Percentiles rank a stretch among this genome's conserved stretches.
phyloP scores from a whole-genome alignment of 2,888 invertebrate genomes.

The Sipha maydis region DNA sequence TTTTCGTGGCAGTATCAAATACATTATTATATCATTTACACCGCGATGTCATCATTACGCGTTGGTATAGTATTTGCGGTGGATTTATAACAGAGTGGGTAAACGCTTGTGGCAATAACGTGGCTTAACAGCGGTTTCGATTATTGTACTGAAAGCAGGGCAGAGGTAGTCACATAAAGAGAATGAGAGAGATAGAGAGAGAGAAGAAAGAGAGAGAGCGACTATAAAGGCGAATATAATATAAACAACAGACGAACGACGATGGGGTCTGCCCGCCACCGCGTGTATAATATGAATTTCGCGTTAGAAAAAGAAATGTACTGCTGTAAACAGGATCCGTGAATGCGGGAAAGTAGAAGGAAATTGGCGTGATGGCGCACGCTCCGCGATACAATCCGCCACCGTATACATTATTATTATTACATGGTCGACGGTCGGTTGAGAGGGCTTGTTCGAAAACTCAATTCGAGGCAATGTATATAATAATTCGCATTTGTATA shows the following conservation, averaged over 20 bases:
- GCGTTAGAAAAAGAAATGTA: background rate
- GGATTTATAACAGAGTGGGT: background rate
- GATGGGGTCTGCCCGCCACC: background rate
- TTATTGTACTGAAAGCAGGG: background rate
- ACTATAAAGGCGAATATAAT: background rate
- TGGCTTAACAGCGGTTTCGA: background rate
- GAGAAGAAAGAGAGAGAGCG: background rate
- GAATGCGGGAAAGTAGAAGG: background rate
- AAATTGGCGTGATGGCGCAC: background rate
- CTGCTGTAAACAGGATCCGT: background rate
- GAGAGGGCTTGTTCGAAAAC: constrained; percentile 34
- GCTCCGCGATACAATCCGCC: background rate
- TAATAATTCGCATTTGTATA: constrained; percentile 40
- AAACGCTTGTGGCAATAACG: background rate
- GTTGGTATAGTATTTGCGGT: no score
- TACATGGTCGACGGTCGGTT: background rate
- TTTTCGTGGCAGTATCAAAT: no score
- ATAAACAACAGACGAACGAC: background rate
- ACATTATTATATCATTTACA: no score
- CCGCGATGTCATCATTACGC: no score
- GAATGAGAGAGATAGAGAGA: background rate
- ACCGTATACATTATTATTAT: background rate
- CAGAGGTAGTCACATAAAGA: background rate
- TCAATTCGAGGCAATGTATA: constrained; percentile 11
- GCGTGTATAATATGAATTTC: background rate